Evolutionary conservation across 2,888 invertebrate genomes (phyloP), one percentile per base, ranked within the genome.

Genomic region (Tenthredo scrophulariae): DNA sequence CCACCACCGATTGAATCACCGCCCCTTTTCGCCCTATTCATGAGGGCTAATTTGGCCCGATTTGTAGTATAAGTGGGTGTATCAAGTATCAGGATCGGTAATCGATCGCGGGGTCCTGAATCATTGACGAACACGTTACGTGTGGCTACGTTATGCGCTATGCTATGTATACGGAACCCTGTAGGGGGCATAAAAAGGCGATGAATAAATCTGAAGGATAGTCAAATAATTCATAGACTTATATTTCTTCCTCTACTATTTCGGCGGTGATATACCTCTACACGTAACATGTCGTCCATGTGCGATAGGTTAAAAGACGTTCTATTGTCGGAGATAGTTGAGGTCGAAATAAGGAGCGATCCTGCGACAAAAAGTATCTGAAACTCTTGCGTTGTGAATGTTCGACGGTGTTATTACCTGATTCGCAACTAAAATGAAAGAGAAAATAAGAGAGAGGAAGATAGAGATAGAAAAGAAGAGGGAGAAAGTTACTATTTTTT

Each of bases 401-500:
- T 13, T 62, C 62, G 26, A 22, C 4, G 62, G 9, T 26, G 13
- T 62, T 62, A 22, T 62, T 22, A 62, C 62, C 9, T 22, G 13
- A 62, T 62, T 62, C 62, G 62, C 62, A 10, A 62, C 26, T 26
- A 15, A 33, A 18, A 67, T 15, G 29, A 67, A 15, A 33, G 33
- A 22, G 67, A 33, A 33, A 33, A 29, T 26, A 9, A 4, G 29
- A 65, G 22, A 22, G 26, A 29, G 22, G 10, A 7, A 26, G 37
- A 37, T 6, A 37, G 37, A 7, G 37, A 37, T 6, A 37, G 26
- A 26, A 9, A 26, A 13, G 3, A 2, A 65, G 65, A 22, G 65
- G 1, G 4, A 9, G 65, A 86, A 83, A 87, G 86, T 79, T 84
- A 86, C 84, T n/a, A 90, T 91, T 90, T 91, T 90, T 91, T 88